These are phyloP conservation scores for Armadillidium nasatum DNA, from an alignment of 1,140 invertebrate species.

Conservation along the genomic window DNA sequence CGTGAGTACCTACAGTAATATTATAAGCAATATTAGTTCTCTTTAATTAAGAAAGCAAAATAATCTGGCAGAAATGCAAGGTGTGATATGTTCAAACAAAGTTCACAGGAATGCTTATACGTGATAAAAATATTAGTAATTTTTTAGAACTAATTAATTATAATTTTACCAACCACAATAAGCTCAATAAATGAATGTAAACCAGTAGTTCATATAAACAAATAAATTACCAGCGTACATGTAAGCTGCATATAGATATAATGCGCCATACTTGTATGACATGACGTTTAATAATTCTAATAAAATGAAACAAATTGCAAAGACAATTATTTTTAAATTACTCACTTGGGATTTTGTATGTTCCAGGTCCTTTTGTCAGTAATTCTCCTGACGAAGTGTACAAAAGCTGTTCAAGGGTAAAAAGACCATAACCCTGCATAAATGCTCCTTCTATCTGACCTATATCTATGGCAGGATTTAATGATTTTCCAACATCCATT, in stretches of 20 bases:
- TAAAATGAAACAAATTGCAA: background rate
- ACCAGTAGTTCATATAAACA: too few relatives aligned
- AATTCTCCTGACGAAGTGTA: constrained; percentile 76
- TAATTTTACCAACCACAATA: too few relatives aligned
- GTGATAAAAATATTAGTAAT: background rate
- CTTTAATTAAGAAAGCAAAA: background rate
- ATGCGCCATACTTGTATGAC: background rate
- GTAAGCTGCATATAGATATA: background rate
- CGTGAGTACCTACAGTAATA: background rate
- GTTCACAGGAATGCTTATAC: background rate
- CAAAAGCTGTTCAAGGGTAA: constrained; percentile 82
- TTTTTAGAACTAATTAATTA: background rate
- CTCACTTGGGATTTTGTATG: constrained; percentile 86
- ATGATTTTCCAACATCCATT: constrained; percentile 87
- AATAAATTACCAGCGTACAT: too few relatives aligned
- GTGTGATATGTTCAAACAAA: background rate
- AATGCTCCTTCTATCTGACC: constrained; percentile 94
- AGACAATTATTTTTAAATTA: background rate
- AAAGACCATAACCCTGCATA: constrained; percentile 87
- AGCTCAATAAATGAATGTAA: too few relatives aligned
- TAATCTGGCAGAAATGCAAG: background rate
- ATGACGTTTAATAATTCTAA: background rate
- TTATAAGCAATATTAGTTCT: background rate
- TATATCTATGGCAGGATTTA: constrained; percentile 93
- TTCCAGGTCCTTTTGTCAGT: constrained; percentile 80